Conservation (phyloP, 2,888 invertebrate genomes). For the Zhengitettix transpicula region DNA sequence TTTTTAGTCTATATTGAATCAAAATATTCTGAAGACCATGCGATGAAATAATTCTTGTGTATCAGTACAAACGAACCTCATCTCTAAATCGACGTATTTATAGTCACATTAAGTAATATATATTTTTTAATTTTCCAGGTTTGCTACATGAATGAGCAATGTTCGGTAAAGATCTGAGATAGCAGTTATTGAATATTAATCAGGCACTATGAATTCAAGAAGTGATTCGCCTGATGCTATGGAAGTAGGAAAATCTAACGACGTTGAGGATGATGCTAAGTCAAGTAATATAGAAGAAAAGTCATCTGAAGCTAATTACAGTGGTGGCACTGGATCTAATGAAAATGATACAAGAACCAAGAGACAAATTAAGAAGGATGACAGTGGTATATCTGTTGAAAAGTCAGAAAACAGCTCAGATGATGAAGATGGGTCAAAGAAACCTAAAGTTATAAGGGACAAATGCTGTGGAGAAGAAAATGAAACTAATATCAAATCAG, state of each 20-base stretch:
- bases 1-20: no score
- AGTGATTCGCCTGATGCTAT: neutral
- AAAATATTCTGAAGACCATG: neutral
- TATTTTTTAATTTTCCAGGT: neutral
- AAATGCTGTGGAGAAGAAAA: slow-evolving; percentile 1
- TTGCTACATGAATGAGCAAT: neutral
- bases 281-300: neutral
- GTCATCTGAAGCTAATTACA: neutral
- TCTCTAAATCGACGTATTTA: neutral
- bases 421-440: slow-evolving; percentile 3
- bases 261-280: neutral
- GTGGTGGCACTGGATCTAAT: neutral
- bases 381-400: slow-evolving; percentile 15
- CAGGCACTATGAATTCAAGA: neutral
- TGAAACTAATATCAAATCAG: neutral
- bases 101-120: neutral
- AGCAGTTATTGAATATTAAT: neutral
- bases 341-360: slow-evolving; percentile 1
- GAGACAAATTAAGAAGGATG: slow-evolving; percentile 8
- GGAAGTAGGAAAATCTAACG: neutral
- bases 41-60: neutral
- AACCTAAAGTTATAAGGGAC: neutral
- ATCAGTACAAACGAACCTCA: no score
- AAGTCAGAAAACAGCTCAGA: slow-evolving; percentile 14
- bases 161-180: neutral